phyloP scores from a whole-genome alignment of 2,797 vertebrate genomes.

The Typhlichthys eigenmanni region DNA sequence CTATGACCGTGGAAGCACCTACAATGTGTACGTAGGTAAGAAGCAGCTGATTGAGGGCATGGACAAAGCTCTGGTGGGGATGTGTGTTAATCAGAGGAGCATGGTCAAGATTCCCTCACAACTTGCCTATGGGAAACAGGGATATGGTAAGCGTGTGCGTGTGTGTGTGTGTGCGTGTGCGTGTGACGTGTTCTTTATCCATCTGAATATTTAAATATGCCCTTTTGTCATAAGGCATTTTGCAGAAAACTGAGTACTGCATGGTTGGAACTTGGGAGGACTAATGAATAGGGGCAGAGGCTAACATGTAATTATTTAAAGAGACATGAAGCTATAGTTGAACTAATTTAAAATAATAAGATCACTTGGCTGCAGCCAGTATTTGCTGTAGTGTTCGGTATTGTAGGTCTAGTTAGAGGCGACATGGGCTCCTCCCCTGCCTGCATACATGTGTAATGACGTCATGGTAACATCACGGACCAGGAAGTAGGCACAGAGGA shows the following conservation, averaged over 20 bases:
- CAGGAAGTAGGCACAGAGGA: constrained; percentile 43
- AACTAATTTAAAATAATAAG: constrained; percentile 12
- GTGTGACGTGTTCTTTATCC: not conserved
- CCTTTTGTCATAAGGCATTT: no score
- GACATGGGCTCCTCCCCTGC: constrained; percentile 43
- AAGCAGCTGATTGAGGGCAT: constrained; percentile 93
- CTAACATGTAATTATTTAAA: not conserved
- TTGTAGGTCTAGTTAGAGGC: constrained; percentile 8
- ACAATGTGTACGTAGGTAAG: constrained; percentile 93
- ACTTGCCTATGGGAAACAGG: constrained; percentile 88
- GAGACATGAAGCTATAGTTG: not conserved
- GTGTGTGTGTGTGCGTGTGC: constrained; percentile 10
- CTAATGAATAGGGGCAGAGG: not conserved
- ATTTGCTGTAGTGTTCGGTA: not conserved
- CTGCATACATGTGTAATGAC: constrained; percentile 38
- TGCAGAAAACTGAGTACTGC: no score
- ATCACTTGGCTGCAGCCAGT: constrained; percentile 2
- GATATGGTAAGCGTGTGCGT: constrained; percentile 83
- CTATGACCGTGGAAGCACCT: constrained; percentile 91
- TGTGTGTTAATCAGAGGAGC: constrained; percentile 94
- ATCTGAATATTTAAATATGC: no score
- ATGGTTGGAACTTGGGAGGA: not conserved
- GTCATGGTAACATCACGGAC: constrained; percentile 46
- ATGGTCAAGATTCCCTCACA: constrained; percentile 90
- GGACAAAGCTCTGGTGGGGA: constrained; percentile 93